These are phyloP conservation scores for Protonibea diacanthus DNA, from an alignment of 2,797 vertebrate species.

Conservation along the genomic window DNA sequence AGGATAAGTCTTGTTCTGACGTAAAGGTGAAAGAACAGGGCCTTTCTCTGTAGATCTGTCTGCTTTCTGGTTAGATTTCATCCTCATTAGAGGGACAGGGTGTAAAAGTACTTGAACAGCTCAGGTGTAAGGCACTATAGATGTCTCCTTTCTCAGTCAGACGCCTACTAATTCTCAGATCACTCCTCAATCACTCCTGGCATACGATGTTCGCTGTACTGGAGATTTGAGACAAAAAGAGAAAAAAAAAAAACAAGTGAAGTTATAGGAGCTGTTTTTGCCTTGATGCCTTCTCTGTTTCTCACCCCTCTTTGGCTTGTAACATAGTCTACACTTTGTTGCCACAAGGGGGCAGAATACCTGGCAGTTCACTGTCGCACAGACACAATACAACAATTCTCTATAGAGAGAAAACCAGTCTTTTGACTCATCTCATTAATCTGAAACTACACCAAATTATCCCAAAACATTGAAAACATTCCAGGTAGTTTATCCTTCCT, in stretches of 20 bases:
- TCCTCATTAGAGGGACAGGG: slow-evolving; percentile 6
- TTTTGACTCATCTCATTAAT: background rate
- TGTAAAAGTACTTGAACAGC: background rate
- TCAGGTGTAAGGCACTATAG: slow-evolving; percentile 32
- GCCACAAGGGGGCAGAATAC: slow-evolving; percentile 81
- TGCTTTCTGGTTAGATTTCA: slow-evolving; percentile 30
- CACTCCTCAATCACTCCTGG: slow-evolving; percentile 21
- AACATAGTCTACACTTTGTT: slow-evolving; percentile 12
- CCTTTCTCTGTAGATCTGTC: slow-evolving; percentile 15
- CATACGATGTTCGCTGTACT: too few relatives aligned
- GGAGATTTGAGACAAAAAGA: too few relatives aligned
- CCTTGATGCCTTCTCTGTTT: background rate
- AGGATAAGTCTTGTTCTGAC: slow-evolving; percentile 10
- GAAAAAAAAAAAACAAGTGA: background rate
- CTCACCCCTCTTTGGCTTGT: slow-evolving; percentile 16
- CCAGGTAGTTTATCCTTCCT: background rate
- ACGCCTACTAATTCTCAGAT: slow-evolving; percentile 38
- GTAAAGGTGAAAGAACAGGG: slow-evolving; percentile 27
- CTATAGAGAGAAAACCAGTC: slow-evolving; percentile 17
- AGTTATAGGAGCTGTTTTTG: slow-evolving; percentile 3
- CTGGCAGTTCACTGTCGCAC: slow-evolving; percentile 12
- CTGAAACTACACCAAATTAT: background rate
- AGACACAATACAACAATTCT: slow-evolving; percentile 10
- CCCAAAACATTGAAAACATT: background rate
- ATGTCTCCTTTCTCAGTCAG: slow-evolving; percentile 32